A percentile compares a stretch with the other conserved stretches of the same genome.
Evolutionary conservation across 2,888 invertebrate genomes (phyloP).

Genomic region (Ptychoptera contaminata): DNA sequence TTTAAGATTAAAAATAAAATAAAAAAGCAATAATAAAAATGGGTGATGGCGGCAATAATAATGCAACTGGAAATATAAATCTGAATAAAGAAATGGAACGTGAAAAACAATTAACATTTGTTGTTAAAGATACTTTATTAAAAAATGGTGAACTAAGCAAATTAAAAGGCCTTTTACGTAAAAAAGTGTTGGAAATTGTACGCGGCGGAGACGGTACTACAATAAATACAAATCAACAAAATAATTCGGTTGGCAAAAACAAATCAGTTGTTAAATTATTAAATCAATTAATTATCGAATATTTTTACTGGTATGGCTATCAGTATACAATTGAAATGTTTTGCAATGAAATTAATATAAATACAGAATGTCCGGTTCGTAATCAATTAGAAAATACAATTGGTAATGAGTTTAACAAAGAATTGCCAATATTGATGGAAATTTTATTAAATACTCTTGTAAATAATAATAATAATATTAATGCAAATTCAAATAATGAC

Average conservation of each 20-base stretch:
- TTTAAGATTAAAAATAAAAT: too few species aligned
- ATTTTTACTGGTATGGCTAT: not conserved
- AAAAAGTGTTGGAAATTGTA: slow-evolving; percentile 4
- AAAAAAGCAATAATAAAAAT: too few species aligned
- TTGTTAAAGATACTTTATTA: not conserved
- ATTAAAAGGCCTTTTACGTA: slow-evolving; percentile 3
- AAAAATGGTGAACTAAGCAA: slow-evolving; percentile 5
- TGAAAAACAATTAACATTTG: slow-evolving; percentile 2
- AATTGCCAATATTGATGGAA: not conserved
- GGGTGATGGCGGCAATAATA: too few species aligned
- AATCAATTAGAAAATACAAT: not conserved
- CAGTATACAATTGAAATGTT: not conserved
- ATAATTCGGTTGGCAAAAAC: not conserved
- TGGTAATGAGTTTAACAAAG: not conserved
- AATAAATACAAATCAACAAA: not conserved
- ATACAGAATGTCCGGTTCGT: not conserved
- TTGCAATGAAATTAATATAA: not conserved
- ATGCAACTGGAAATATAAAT: too few species aligned
- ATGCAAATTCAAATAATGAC: too few species aligned
- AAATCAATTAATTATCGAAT: not conserved
- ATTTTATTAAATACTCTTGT: not conserved
- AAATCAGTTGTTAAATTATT: not conserved
- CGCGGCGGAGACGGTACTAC: not conserved
- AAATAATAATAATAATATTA: not conserved
- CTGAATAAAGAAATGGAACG: not conserved